phyloP scores from a whole-genome alignment of 2,797 vertebrate genomes.

The Hemibagrus guttatus region DNA sequence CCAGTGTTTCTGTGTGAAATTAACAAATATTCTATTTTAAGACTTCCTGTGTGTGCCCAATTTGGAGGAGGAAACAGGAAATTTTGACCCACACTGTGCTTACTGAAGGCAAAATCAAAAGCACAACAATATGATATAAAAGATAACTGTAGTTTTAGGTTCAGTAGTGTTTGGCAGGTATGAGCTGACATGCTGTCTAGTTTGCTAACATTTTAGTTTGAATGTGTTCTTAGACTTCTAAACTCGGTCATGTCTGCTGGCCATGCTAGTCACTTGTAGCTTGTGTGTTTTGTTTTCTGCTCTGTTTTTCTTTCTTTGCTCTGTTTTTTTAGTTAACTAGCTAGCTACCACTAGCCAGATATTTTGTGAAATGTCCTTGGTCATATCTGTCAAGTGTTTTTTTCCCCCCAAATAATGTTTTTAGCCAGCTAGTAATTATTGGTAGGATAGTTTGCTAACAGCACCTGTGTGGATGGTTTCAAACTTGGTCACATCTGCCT shows the following conservation, averaged over 20 bases:
- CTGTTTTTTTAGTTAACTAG: neutral
- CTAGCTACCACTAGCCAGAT: neutral
- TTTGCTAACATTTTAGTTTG: neutral
- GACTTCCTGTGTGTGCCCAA: neutral
- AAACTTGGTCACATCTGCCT: neutral
- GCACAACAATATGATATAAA: neutral
- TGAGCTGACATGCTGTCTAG: neutral
- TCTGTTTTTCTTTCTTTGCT: neutral
- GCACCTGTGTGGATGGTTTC: neutral
- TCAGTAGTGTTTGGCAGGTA: neutral
- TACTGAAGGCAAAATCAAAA: neutral
- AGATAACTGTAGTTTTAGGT: neutral
- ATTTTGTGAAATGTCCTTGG: neutral
- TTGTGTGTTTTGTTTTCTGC: neutral
- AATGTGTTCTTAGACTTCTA: neutral
- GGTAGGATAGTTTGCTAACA: neutral
- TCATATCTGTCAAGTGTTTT: neutral
- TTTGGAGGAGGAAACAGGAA: conserved; percentile 16
- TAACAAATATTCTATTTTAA: conserved; percentile 9
- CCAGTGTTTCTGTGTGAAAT: neutral
- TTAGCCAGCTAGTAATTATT: neutral
- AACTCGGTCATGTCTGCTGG: neutral
- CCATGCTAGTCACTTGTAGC: neutral
- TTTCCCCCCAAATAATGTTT: neutral
- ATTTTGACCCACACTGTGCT: conserved; percentile 3